Conservation (phyloP, 2,888 invertebrate genomes). For the Apamea sordens region DNA sequence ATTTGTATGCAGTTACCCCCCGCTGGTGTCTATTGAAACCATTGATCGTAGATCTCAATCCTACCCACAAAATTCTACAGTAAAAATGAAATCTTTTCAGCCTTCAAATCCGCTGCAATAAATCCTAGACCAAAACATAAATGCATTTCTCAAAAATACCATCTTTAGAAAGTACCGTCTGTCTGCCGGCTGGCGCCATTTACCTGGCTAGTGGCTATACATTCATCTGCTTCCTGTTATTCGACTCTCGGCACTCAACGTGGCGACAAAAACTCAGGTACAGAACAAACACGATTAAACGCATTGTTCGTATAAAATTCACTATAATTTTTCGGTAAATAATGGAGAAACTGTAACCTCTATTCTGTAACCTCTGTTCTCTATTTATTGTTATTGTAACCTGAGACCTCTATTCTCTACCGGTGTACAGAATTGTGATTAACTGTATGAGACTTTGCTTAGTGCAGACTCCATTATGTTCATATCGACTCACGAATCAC, state of each 20-base stretch:
- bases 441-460: not conserved
- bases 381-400: no score
- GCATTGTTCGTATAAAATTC: slow-evolving; percentile 66
- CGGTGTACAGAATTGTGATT: slow-evolving; percentile 6
- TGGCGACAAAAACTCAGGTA: slow-evolving; percentile 75
- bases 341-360: slow-evolving; percentile 68
- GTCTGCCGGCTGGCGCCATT: slow-evolving; percentile 65
- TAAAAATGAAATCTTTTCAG: slow-evolving; percentile 26
- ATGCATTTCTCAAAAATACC: slow-evolving; percentile 70
- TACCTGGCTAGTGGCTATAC: slow-evolving; percentile 67
- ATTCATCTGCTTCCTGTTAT: slow-evolving; percentile 77
- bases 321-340: slow-evolving; percentile 72
- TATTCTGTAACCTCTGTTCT: no score
- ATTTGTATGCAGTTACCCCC: not conserved
- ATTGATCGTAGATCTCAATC: not conserved
- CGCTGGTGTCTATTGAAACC: not conserved
- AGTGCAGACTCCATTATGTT: not conserved
- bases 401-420: slow-evolving; percentile 19
- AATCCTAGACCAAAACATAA: slow-evolving; percentile 29
- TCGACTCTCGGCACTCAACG: slow-evolving; percentile 48
- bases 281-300: slow-evolving; percentile 71
- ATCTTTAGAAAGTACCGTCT: slow-evolving; percentile 63
- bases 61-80: not conserved
- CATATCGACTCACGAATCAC: slow-evolving; percentile 19
- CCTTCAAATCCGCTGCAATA: slow-evolving; percentile 37